Conservation (phyloP, 2,113 vertebrate species). For the Ophthalmolycus amberensis region DNA sequence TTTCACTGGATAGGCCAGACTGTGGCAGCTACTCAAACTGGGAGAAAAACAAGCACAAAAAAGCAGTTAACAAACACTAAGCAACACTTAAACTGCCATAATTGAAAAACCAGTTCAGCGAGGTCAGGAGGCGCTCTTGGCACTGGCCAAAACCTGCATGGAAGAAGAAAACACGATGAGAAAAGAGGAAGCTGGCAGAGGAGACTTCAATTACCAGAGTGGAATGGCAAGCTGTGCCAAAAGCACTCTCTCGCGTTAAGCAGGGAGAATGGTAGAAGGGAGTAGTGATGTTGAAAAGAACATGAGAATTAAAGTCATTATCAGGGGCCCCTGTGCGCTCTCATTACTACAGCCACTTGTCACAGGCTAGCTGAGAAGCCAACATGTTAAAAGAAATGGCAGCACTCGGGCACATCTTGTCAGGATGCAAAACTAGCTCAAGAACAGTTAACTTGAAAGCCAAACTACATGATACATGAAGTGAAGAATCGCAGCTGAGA, state of each 20-base stretch:
- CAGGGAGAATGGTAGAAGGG: background rate
- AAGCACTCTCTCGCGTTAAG: slow-evolving; percentile 2
- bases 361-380: background rate
- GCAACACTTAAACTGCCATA: background rate
- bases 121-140: slow-evolving; percentile 17
- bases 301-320: slow-evolving; percentile 31
- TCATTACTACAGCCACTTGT: slow-evolving; percentile 12
- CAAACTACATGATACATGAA: background rate
- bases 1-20: slow-evolving; percentile 24
- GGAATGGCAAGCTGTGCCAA: slow-evolving; percentile 16
- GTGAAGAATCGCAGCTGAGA: background rate
- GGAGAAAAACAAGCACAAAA: background rate
- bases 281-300: slow-evolving; percentile 21
- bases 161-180: slow-evolving; percentile 12
- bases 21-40: slow-evolving; percentile 25
- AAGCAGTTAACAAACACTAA: slow-evolving; percentile 3
- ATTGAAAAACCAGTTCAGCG: slow-evolving; percentile 4
- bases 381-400: background rate
- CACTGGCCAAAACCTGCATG: slow-evolving; percentile 5
- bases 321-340: background rate
- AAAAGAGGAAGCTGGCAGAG: slow-evolving; percentile 29
- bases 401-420: background rate
- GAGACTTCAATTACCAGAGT: slow-evolving; percentile 22
- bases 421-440: slow-evolving; percentile 27
- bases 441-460: background rate